phyloP scores from a whole-genome alignment of 1,140 invertebrate genomes.

The Heliconius eleuchia region DNA sequence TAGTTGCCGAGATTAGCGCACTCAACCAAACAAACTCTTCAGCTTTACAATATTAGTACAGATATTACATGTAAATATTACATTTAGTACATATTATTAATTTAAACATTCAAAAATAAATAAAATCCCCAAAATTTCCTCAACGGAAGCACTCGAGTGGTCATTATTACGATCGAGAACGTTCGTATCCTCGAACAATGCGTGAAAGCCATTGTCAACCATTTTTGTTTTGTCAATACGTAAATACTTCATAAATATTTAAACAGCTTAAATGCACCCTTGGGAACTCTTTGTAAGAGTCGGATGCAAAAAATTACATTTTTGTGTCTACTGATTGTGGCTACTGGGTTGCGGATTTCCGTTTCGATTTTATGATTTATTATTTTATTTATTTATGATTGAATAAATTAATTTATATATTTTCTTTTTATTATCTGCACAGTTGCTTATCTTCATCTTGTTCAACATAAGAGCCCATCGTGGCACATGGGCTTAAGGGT shows the following conservation, averaged over 20 bases:
- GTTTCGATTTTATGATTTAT: slow-evolving; percentile 11
- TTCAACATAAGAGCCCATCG: no score
- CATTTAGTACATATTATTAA: not conserved
- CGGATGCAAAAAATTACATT: slow-evolving; percentile 35
- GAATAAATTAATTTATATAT: not conserved
- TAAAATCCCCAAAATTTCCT: slow-evolving; percentile 18
- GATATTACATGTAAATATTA: not conserved
- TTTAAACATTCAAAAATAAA: slow-evolving; percentile 19
- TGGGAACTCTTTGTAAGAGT: slow-evolving; percentile 47
- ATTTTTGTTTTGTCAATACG: slow-evolving; percentile 72
- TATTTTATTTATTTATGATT: not conserved
- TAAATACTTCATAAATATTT: slow-evolving; percentile 76
- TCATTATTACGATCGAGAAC: slow-evolving; percentile 55
- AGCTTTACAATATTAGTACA: no score
- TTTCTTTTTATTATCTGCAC: no score
- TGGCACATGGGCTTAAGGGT: no score
- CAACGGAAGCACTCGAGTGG: slow-evolving; percentile 60
- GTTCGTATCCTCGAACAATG: slow-evolving; percentile 45
- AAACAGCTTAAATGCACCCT: slow-evolving; percentile 67
- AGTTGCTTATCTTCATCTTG: no score
- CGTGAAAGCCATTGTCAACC: slow-evolving; percentile 55
- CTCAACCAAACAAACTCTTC: no score
- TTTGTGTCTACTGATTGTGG: slow-evolving; percentile 24
- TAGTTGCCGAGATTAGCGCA: not conserved
- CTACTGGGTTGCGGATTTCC: slow-evolving; percentile 34